These are phyloP conservation scores for Phrixothrix hirtus DNA, from an alignment of 2,888 invertebrate genomes.

Conservation along the genomic window DNA sequence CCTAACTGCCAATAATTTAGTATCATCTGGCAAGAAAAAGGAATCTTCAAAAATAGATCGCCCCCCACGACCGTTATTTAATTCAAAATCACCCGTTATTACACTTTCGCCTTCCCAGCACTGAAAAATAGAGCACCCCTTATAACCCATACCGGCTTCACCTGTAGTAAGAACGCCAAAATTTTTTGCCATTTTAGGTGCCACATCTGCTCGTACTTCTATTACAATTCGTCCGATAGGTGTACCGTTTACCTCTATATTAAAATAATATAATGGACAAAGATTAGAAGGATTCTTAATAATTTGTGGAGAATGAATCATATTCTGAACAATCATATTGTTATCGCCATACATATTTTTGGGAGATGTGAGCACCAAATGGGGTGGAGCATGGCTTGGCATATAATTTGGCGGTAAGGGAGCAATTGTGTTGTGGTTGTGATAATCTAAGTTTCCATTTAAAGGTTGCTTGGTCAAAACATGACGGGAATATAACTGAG, in stretches of 20 bases:
- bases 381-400: conserved; percentile 38
- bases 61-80: conserved; percentile 80
- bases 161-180: conserved; percentile 73
- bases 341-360: conserved; percentile 54
- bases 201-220: conserved; percentile 76
- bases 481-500: conserved; percentile 70
- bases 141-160: conserved; percentile 75
- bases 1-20: conserved; percentile 72
- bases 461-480: conserved; percentile 61
- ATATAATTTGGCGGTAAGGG: conserved; percentile 47
- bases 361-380: conserved; percentile 40
- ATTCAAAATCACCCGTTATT: conserved; percentile 79
- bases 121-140: conserved; percentile 79
- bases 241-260: conserved; percentile 73
- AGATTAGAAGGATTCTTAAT: conserved; percentile 62
- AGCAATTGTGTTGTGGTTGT: conserved; percentile 53
- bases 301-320: conserved; percentile 60
- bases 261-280: conserved; percentile 76
- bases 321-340: conserved; percentile 50
- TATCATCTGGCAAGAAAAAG: conserved; percentile 81
- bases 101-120: conserved; percentile 83
- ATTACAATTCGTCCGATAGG: conserved; percentile 74
- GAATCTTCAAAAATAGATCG: conserved; percentile 76
- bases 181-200: conserved; percentile 81
- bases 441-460: conserved; percentile 58